Percentiles rank a stretch among this genome's conserved stretches.
Evolutionary conservation across 2,113 vertebrate genomes (phyloP).

Genomic region (Pluvianellus socialis): DNA sequence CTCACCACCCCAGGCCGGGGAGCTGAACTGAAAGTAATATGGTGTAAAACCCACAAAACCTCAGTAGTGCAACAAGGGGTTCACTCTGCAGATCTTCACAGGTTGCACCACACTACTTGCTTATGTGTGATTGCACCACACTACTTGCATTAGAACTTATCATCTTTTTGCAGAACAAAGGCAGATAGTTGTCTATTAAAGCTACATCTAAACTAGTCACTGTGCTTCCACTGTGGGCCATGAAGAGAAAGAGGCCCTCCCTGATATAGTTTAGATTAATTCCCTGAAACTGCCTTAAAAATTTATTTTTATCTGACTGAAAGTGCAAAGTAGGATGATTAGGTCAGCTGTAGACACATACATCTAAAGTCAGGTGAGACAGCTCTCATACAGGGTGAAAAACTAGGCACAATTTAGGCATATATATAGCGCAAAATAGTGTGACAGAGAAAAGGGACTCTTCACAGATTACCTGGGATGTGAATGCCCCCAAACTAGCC

Average conservation of each 20-base stretch:
- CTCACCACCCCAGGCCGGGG: neutral
- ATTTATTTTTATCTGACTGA: neutral
- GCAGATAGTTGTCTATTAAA: neutral
- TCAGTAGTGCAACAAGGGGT: neutral
- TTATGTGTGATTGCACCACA: neutral
- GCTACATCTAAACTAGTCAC: neutral
- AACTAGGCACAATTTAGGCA: neutral
- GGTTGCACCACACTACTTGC: neutral
- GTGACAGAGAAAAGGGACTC: neutral
- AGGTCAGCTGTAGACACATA: neutral
- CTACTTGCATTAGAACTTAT: neutral
- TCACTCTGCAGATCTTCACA: neutral
- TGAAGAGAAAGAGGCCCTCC: neutral
- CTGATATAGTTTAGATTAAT: neutral
- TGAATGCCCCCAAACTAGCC: constrained; percentile 3
- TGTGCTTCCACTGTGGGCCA: neutral
- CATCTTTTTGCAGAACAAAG: neutral
- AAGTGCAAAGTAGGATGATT: neutral
- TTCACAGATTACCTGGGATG: neutral
- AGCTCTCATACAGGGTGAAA: neutral
- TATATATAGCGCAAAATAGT: neutral
- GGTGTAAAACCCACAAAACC: neutral
- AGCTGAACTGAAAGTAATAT: neutral
- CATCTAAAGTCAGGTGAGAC: neutral
- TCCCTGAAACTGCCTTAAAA: neutral